phyloP scores from a whole-genome alignment of 2,797 vertebrate species.

The Protosalanx chinensis region DNA sequence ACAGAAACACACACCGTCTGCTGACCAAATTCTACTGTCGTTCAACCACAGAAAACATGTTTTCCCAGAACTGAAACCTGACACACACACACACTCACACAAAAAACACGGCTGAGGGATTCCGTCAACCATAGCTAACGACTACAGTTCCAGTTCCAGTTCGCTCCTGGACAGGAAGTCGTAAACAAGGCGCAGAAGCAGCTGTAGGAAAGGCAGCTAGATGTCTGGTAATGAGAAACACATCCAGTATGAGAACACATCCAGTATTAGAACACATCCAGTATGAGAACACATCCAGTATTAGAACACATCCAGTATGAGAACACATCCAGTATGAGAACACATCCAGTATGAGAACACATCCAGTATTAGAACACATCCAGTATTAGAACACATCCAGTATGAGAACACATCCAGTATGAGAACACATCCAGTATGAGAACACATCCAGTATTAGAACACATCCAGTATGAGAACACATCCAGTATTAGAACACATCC shows the following conservation, averaged over 20 bases:
- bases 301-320: neutral
- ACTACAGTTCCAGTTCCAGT: no score
- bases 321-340: neutral
- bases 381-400: neutral
- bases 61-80: constrained; percentile 71
- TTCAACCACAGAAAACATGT: constrained; percentile 60
- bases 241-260: neutral
- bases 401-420: neutral
- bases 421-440: neutral
- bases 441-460: constrained; percentile 1
- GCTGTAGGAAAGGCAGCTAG: no score
- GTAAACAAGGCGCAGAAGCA: neutral
- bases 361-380: neutral
- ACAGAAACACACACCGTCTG: constrained; percentile 34
- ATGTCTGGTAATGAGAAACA: no score
- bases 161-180: neutral
- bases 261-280: constrained; percentile 1
- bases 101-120: neutral
- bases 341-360: neutral
- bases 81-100: constrained; percentile 35
- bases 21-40: constrained; percentile 70
- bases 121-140: constrained; percentile 57
- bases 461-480: neutral
- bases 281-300: neutral
- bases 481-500: neutral